A percentile compares a stretch with the other conserved stretches of the same genome.
phyloP scores from a whole-genome alignment of 2,888 invertebrate genomes.

The Podotricha telesiphe region DNA sequence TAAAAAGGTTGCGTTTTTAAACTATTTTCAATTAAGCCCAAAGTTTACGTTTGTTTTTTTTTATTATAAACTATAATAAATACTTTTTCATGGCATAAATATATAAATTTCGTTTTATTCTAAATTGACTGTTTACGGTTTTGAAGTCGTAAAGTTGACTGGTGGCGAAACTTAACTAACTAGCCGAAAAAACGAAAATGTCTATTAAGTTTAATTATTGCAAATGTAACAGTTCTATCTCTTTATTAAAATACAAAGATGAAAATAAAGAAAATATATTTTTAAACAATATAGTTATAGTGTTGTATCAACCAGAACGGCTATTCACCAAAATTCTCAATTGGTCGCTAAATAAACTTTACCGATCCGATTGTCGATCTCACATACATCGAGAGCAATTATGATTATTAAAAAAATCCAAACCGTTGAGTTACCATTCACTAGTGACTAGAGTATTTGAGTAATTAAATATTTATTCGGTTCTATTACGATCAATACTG shows the following conservation, averaged over 20 bases:
- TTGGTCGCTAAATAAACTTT: slow-evolving; percentile 26
- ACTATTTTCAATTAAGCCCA: background rate
- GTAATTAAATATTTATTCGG: slow-evolving; percentile 81
- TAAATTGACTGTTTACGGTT: no score
- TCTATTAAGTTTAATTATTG: no score
- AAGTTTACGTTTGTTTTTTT: no score
- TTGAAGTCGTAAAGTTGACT: no score
- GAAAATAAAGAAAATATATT: no score
- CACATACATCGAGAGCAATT: slow-evolving; percentile 58
- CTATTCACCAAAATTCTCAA: slow-evolving; percentile 20
- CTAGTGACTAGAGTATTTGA: slow-evolving; percentile 58
- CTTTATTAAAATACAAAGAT: no score
- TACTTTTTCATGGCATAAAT: no score
- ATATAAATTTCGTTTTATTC: no score
- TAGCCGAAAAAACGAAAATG: no score
- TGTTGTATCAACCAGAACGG: background rate
- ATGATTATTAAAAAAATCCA: slow-evolving; percentile 70
- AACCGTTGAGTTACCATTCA: slow-evolving; percentile 76
- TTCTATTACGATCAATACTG: slow-evolving; percentile 72
- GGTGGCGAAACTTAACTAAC: no score
- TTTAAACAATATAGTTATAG: background rate
- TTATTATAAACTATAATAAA: no score
- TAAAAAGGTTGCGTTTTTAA: background rate
- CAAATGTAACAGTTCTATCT: no score
- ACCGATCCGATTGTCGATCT: slow-evolving; percentile 42